Evolutionary conservation across 2,797 vertebrate genomes (phyloP).

Genomic region (Pachyuromys duprasi): DNA sequence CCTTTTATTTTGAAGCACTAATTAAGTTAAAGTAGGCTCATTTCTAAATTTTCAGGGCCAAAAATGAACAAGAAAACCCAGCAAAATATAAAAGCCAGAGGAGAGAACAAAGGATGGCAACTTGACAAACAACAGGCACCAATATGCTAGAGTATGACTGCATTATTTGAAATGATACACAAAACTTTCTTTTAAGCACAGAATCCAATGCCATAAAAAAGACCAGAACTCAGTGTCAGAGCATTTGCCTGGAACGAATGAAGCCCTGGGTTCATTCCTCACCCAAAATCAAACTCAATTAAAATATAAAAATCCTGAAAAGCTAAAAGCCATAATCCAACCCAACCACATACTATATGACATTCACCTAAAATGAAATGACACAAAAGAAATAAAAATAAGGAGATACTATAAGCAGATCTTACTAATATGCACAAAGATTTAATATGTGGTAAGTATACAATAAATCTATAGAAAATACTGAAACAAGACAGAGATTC

Average conservation of each 20-base stretch:
- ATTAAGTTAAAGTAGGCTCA: slow-evolving; percentile 63
- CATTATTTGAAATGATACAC: background rate
- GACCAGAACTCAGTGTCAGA: background rate
- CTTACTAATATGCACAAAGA: background rate
- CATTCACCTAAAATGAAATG: slow-evolving; percentile 40
- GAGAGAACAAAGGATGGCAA: background rate
- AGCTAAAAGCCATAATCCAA: background rate
- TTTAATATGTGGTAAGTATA: background rate
- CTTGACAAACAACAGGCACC: background rate
- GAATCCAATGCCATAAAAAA: background rate
- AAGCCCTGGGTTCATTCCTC: background rate
- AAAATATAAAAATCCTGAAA: background rate
- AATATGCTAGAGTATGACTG: background rate
- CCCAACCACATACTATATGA: background rate
- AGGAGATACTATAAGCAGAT: background rate
- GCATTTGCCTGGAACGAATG: background rate
- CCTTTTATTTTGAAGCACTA: slow-evolving; percentile 57
- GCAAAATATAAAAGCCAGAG: background rate
- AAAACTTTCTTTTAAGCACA: slow-evolving; percentile 38
- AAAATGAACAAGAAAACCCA: slow-evolving; percentile 3
- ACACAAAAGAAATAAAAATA: slow-evolving; percentile 40
- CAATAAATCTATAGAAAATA: background rate
- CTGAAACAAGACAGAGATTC: background rate
- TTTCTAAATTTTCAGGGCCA: slow-evolving; percentile 51
- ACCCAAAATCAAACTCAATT: background rate